Conservation (phyloP, 2,797 vertebrate genomes). For the Ctenochaetus hawaiiensis region DNA sequence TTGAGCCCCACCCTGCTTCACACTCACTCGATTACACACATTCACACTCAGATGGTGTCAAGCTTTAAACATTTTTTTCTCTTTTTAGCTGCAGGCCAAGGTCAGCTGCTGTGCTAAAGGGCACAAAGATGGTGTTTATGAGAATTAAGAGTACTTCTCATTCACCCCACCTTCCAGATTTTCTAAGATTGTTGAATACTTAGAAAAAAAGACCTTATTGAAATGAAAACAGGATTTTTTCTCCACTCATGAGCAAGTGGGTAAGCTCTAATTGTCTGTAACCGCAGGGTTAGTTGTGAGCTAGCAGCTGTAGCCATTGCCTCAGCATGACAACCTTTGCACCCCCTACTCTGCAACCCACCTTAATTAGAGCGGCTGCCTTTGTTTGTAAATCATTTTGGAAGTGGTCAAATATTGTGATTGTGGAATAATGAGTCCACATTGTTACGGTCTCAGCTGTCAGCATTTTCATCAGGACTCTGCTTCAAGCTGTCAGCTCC, state of each 20-base stretch:
- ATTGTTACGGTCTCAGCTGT: conserved; percentile 35
- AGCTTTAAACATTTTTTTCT: conserved; percentile 9
- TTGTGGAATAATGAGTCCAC: conserved; percentile 50
- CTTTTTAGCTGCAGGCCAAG: conserved; percentile 25
- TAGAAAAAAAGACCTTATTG: not conserved
- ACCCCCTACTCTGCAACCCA: conserved; percentile 11
- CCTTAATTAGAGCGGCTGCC: conserved; percentile 31
- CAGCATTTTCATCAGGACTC: conserved; percentile 12
- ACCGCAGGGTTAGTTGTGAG: conserved; percentile 23
- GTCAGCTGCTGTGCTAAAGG: conserved; percentile 41
- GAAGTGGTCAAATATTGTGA: conserved; percentile 48
- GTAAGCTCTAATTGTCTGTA: conserved; percentile 19
- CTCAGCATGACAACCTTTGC: conserved; percentile 18
- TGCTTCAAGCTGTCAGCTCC: conserved; percentile 22
- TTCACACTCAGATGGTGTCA: conserved; percentile 45
- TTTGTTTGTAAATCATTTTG: conserved; percentile 44
- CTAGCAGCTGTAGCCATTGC: conserved; percentile 21
- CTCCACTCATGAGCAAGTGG: conserved; percentile 6
- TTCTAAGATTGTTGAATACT: not conserved
- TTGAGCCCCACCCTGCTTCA: conserved; percentile 17
- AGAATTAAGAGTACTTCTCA: not conserved
- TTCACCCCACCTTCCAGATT: conserved; percentile 2
- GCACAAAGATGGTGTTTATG: conserved; percentile 6
- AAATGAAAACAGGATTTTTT: conserved; percentile 18
- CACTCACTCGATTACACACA: conserved; percentile 15